Evolutionary conservation across 2,797 vertebrate genomes (phyloP), one percentile per base, ranked within the genome.

Genomic region (Eulemur albifrons): DNA sequence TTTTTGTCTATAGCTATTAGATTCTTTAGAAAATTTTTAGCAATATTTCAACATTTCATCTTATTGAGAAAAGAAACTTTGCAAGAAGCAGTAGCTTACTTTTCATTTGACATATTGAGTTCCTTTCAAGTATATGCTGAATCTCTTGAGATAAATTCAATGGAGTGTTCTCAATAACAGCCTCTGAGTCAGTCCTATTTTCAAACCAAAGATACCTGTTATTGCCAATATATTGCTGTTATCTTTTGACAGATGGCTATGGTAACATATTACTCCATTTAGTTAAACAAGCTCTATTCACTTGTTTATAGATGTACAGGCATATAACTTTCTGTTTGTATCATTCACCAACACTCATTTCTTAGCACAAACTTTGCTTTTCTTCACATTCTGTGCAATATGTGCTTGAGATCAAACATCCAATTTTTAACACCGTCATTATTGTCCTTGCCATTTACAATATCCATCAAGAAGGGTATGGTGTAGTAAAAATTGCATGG

Each of bases 221-320:
- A 69, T 88, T 96, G 70, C 83, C 96, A 93, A 97, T 96, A 86
- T 93, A 79, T 81, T 97, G 94, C 93, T 96, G 97, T 97, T 97
- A 89, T 69, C 93, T 95, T 97, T 77, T 96, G 96, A 97, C 92
- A 97, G 84, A 93, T 90, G 91, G 32, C 88, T 93, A 72, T 52
- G 86, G 93, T 97, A 96, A 98, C 95, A 79, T 90, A 97, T 95
- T 97, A 97, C 85, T 97, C 94, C 95, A 94, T 96, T 98, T 96
- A 97, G 97, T 97, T 96, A 97, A 98, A 97, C 89, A 97, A 96
- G 72, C 96, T 93, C 83, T 97, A 97, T 97, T 97, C 95, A 59
- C 23, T 59, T 27, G 57, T 59, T 59, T 59, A 59, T 59, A 96
- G 97, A n/a, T 65, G 32, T 91, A 89, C 88, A 97, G 77, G 94